phyloP scores from a whole-genome alignment of 1,140 invertebrate species.

The Platyscapa corneri region DNA sequence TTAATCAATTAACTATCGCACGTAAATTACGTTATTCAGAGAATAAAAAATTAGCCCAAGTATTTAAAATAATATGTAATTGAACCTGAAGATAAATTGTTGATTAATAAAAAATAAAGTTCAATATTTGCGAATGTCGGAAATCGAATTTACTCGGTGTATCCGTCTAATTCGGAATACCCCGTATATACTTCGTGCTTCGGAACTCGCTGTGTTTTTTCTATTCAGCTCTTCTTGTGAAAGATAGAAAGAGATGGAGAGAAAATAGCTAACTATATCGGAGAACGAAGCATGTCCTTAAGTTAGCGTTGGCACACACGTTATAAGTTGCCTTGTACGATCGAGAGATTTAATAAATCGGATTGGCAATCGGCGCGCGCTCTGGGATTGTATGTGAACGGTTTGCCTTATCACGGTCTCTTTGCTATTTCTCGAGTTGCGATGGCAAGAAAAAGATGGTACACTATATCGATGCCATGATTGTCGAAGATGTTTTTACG shows the following conservation, averaged over 20 bases:
- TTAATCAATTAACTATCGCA: too few relatives aligned
- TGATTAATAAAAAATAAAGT: too few relatives aligned
- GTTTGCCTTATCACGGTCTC: neutral
- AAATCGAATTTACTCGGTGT: too few relatives aligned
- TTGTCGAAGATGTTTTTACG: neutral
- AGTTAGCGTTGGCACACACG: neutral
- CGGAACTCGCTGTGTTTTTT: too few relatives aligned
- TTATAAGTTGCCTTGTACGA: constrained; percentile 37
- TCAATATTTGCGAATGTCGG: too few relatives aligned
- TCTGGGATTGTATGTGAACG: neutral
- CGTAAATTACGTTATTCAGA: too few relatives aligned
- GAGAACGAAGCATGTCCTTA: constrained; percentile 20
- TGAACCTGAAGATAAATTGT: too few relatives aligned
- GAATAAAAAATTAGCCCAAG: too few relatives aligned
- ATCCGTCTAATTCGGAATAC: too few relatives aligned
- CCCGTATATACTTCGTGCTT: too few relatives aligned
- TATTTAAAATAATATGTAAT: too few relatives aligned
- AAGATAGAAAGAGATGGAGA: neutral
- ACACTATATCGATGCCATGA: neutral
- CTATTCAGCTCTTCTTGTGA: neutral
- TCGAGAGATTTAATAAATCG: constrained; percentile 47
- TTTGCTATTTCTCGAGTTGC: neutral
- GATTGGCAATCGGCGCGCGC: constrained; percentile 16
- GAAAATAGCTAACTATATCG: neutral
- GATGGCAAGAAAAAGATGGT: neutral